These are phyloP conservation scores for Heliconius himera DNA, from an alignment of 1,140 invertebrate species.

Conservation along the genomic window DNA sequence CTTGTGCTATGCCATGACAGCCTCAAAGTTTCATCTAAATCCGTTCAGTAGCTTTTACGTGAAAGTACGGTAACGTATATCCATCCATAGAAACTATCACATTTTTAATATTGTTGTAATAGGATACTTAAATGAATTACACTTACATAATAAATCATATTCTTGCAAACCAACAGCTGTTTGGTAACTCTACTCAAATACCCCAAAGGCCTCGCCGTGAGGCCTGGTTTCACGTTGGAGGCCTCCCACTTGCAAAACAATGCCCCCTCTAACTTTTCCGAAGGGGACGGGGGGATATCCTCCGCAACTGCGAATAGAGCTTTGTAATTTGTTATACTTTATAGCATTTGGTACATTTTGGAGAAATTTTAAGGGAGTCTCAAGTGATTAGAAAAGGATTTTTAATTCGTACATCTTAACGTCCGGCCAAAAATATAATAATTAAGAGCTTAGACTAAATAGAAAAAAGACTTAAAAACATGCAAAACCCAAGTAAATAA, in stretches of 20 bases:
- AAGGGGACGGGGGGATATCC: slow-evolving; percentile 58
- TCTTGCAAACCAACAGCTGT: slow-evolving; percentile 67
- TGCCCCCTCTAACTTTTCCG: slow-evolving; percentile 69
- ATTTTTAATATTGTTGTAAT: too few species aligned
- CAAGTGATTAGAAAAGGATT: too few species aligned
- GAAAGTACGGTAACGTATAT: too few species aligned
- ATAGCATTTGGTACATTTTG: neutral
- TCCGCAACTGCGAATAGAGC: slow-evolving; percentile 49
- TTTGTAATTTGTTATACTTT: slow-evolving; percentile 26
- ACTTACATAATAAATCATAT: slow-evolving; percentile 60
- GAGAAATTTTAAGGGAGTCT: neutral
- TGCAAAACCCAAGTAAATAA: too few species aligned
- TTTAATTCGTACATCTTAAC: too few species aligned
- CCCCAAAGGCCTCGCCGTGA: neutral
- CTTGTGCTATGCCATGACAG: too few species aligned
- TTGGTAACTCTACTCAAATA: slow-evolving; percentile 62
- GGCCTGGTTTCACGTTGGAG: slow-evolving; percentile 61
- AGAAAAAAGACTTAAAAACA: too few species aligned
- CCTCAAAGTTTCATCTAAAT: too few species aligned
- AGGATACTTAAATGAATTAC: neutral
- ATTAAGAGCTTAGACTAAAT: too few species aligned
- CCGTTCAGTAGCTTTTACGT: too few species aligned
- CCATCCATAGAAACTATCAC: too few species aligned
- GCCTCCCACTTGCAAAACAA: slow-evolving; percentile 78
- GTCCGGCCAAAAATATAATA: too few species aligned